Base-by-base conservation (phyloP, 2,797 vertebrate genomes). In the Momotus momota region DNA sequence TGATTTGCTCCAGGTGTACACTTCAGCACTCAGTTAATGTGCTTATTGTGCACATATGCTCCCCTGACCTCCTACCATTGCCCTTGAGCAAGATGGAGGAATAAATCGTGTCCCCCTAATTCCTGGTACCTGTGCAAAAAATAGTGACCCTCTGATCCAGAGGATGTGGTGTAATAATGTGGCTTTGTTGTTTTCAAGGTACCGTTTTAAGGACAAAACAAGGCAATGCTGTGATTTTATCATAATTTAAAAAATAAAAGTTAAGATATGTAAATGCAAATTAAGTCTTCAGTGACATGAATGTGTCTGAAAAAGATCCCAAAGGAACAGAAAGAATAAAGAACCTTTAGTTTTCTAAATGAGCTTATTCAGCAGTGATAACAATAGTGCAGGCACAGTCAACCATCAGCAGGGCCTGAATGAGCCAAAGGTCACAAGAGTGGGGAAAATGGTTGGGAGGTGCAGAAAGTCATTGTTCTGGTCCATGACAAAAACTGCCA, bases 21-120 rank as follows among this genome's bases (percentile, higher is more conserved):
- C 8, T 80, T 89, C 72, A 49, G 52, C 12, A 1, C 72, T 48
- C 27, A 35, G 20, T 51, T 88, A n/a, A 51, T 0, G 0, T 27
- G 6, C 12, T 79, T 2, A 0, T 5, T 35, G 11, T 43, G 54
- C 48, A 55, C n/a, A n/a, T n/a, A n/a, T n/a, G n/a, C 12, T 77
- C 27, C 12, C 18, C 21, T 21, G 45, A 55, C 15, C 19, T 61
- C 12, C 26, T 90, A 15, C 48, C 20, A 17, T 55, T 85, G 1
- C 70, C 14, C 15, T 38, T 52, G 25, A 57, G 45, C 2, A 4
- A n/a, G 12, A 40, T 86, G 19, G 43, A 73, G 27, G 27, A 73
- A 22, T 64, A 71, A 58, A 57, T n/a, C 65, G 29, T 66, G 27
- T 43, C 67, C 46, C n/a, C 11, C 22, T 27, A 22, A 54, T 35